Conservation (phyloP, 2,888 invertebrate species). For the Odontothrips loti region DNA sequence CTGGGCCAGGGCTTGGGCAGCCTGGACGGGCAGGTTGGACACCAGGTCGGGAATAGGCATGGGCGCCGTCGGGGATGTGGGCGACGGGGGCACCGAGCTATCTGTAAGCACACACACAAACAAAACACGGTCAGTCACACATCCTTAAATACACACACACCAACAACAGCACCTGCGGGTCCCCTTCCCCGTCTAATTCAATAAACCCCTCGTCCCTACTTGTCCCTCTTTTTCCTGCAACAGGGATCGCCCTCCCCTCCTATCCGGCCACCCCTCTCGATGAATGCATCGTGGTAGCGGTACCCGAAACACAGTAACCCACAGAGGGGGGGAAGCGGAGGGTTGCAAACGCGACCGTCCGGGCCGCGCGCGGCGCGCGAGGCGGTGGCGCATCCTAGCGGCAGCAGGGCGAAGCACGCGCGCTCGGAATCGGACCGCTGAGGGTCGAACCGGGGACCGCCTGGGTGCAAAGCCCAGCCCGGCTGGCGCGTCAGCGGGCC, state of each 20-base stretch:
- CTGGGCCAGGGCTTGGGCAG: neutral
- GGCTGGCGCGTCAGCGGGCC: neutral
- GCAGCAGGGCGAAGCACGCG: neutral
- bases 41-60: slow-evolving; percentile 12
- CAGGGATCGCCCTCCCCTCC: too few relatives aligned
- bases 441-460: neutral
- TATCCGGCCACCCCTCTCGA: too few relatives aligned
- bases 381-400: neutral
- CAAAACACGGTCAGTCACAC: neutral
- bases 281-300: neutral
- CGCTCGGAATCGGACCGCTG: neutral
- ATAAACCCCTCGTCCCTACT: too few relatives aligned
- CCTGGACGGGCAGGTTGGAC: neutral
- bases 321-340: neutral
- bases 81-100: slow-evolving; percentile 12
- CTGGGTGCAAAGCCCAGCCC: neutral
- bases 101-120: neutral
- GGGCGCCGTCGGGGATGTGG: slow-evolving; percentile 7
- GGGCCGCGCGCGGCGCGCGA: neutral
- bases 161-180: too few relatives aligned
- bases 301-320: neutral
- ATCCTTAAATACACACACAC: too few relatives aligned
- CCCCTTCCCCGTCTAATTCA: too few relatives aligned
- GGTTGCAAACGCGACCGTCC: neutral
- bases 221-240: too few relatives aligned